A percentile compares a stretch with the other conserved stretches of the same genome.
Conservation (phyloP, 2,797 vertebrate species). For the Podarcis lilfordi region DNA sequence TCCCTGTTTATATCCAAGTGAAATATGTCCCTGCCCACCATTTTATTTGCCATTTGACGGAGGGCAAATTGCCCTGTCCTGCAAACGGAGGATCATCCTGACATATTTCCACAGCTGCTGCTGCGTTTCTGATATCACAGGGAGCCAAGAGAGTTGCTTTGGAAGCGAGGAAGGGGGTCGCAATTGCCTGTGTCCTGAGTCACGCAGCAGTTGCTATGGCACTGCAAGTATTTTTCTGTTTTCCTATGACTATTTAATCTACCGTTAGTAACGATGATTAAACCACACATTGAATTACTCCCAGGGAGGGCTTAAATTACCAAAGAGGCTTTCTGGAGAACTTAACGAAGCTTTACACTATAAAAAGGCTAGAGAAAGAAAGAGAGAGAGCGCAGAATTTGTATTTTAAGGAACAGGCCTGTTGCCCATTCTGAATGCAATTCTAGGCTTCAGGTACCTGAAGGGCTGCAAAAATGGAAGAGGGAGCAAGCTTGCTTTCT, state of each 20-base stretch:
- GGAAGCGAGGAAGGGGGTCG: slow-evolving; percentile 50
- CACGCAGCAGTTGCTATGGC: slow-evolving; percentile 70
- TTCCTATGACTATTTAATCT: slow-evolving; percentile 70
- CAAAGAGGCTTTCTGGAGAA: slow-evolving; percentile 64
- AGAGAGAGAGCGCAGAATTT: not conserved
- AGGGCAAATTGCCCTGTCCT: not conserved
- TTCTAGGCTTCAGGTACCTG: too few relatives aligned
- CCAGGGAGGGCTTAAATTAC: slow-evolving; percentile 68
- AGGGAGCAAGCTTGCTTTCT: too few relatives aligned
- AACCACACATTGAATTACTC: slow-evolving; percentile 58
- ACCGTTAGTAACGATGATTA: slow-evolving; percentile 63
- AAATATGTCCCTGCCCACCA: not conserved
- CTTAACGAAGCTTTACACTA: slow-evolving; percentile 67
- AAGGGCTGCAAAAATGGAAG: too few relatives aligned
- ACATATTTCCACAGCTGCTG: slow-evolving; percentile 23
- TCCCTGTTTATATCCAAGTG: not conserved
- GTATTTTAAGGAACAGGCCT: slow-evolving; percentile 12
- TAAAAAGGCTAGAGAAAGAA: not conserved
- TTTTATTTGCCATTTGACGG: not conserved
- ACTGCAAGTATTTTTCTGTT: slow-evolving; percentile 69
- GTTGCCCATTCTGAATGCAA: too few relatives aligned
- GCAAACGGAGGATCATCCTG: not conserved
- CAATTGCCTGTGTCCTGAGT: slow-evolving; percentile 40
- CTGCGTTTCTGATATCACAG: not conserved
- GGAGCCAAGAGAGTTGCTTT: slow-evolving; percentile 51